Conservation (phyloP, 2,113 vertebrate genomes). For the Lophura nycthemera region DNA sequence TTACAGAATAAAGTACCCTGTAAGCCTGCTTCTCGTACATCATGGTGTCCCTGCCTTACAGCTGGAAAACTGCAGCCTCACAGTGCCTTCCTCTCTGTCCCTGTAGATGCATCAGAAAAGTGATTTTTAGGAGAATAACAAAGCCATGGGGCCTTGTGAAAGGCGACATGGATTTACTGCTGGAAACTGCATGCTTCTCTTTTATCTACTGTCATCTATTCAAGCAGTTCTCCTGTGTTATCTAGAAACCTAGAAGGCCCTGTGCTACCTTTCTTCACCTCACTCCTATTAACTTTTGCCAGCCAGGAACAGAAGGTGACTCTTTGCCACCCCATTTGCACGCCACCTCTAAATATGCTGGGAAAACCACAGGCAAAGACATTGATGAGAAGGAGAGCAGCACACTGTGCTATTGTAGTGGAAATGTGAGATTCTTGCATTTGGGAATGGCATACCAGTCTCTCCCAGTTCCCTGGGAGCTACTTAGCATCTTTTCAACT, state of each 20-base stretch:
- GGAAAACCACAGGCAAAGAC: neutral
- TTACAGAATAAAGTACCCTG: neutral
- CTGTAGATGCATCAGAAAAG: neutral
- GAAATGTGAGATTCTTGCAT: neutral
- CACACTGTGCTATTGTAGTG: neutral
- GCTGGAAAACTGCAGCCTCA: neutral
- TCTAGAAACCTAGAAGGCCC: neutral
- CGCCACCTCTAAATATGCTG: neutral
- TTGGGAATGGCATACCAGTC: neutral
- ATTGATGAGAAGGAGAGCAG: neutral
- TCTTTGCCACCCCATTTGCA: neutral
- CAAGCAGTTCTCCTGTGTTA: neutral
- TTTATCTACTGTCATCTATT: neutral
- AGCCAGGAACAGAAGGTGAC: neutral
- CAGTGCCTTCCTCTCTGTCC: neutral
- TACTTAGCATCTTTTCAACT: neutral
- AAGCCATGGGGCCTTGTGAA: neutral
- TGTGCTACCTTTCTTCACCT: neutral
- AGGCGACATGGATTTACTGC: neutral
- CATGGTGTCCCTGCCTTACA: neutral
- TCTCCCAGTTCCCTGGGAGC: neutral
- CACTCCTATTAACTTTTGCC: neutral
- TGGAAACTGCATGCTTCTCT: neutral
- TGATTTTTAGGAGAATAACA: neutral
- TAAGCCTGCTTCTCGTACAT: slow-evolving; percentile 3